Evolutionary conservation across 2,797 vertebrate species (phyloP).

Genomic region (Acipenser ruthenus): DNA sequence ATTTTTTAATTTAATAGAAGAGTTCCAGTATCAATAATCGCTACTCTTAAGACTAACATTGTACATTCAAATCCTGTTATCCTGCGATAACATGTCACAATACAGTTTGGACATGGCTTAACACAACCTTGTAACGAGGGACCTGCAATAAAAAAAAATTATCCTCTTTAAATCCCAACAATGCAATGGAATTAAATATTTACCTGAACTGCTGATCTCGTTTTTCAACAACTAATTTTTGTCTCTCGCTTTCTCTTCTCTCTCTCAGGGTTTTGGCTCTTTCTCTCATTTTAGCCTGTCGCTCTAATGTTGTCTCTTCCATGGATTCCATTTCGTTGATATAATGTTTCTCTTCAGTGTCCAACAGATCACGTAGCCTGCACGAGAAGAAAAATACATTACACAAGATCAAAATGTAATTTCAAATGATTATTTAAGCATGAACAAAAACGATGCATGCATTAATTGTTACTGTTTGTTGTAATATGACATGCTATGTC

Average conservation of each 20-base stretch:
- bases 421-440: too few species aligned
- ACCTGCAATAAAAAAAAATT: not conserved
- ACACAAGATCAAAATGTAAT: too few species aligned
- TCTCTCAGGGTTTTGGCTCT: conserved; percentile 55
- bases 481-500: too few species aligned
- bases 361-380: conserved; percentile 71
- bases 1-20: too few species aligned
- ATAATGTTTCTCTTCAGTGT: conserved; percentile 64
- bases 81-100: too few species aligned
- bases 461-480: too few species aligned
- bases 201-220: conserved; percentile 83
- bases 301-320: conserved; percentile 56
- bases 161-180: too few species aligned
- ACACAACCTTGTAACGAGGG: not conserved
- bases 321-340: conserved; percentile 57
- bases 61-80: too few species aligned
- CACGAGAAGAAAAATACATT: conserved; percentile 15
- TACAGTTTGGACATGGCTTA: too few species aligned
- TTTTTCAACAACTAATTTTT: conserved; percentile 63
- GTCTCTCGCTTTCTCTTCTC: conserved; percentile 66
- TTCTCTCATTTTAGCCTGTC: conserved; percentile 60
- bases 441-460: not conserved
- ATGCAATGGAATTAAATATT: not conserved
- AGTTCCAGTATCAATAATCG: too few species aligned
- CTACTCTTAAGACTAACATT: too few species aligned